phyloP scores from a whole-genome alignment of 2,888 invertebrate species.

The Synanthedon formicaeformis region DNA sequence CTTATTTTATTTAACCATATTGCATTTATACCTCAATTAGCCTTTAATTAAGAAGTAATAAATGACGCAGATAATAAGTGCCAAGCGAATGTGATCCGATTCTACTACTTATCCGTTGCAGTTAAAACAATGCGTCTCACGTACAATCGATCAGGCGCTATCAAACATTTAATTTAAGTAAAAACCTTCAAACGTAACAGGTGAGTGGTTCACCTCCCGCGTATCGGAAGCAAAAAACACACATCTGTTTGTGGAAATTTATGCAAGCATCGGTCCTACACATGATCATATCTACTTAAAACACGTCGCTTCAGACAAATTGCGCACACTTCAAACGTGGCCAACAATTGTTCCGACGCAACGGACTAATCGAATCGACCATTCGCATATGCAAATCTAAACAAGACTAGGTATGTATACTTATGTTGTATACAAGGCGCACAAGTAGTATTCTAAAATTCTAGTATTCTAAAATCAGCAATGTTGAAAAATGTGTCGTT shows the following conservation, averaged over 20 bases:
- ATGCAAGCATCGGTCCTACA: constrained; percentile 50
- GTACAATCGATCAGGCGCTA: constrained; percentile 36
- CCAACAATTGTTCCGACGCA: constrained; percentile 35
- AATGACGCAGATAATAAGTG: too few relatives aligned
- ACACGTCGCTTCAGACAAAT: constrained; percentile 61
- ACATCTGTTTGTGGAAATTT: constrained; percentile 54
- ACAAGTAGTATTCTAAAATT: too few relatives aligned
- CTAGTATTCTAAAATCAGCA: constrained; percentile 1
- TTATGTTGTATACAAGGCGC: constrained; percentile 33
- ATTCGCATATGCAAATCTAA: not conserved
- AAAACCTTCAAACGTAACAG: constrained; percentile 58
- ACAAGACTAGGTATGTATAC: constrained; percentile 6
- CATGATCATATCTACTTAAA: constrained; percentile 65
- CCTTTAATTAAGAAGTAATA: too few relatives aligned
- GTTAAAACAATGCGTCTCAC: constrained; percentile 29
- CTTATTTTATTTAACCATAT: too few relatives aligned
- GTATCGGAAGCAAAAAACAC: constrained; percentile 41
- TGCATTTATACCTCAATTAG: too few relatives aligned
- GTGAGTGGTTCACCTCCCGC: constrained; percentile 54
- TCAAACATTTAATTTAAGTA: constrained; percentile 58
- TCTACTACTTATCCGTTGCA: not conserved
- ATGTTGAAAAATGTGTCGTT: too few relatives aligned
- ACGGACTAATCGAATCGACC: constrained; percentile 46
- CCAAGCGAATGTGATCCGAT: too few relatives aligned
- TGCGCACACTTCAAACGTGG: constrained; percentile 59